Base-by-base conservation (phyloP, 2,797 vertebrate genomes). In the Malurus splendens region DNA sequence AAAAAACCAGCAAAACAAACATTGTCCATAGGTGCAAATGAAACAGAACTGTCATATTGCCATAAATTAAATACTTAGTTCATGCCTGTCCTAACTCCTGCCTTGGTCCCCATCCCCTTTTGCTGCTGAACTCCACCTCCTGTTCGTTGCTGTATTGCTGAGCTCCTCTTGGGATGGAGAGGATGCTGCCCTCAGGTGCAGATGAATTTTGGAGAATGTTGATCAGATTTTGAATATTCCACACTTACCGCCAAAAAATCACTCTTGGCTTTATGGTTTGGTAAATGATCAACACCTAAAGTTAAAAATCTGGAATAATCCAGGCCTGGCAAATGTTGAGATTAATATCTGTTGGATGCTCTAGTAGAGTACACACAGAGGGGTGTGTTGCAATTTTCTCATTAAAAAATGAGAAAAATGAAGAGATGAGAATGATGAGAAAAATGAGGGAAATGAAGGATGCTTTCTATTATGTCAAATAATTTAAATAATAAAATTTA, bases 401-500 rank as follows among this genome's bases (percentile, higher is more conserved):
- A 55, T n/a, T 84, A 79, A 33, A 33, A 33, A 79, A 7, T 72
- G 48, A 82, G 24, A 86, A 30, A 55, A 81, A 65, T n/a, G 12
- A 75, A 70, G 41, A 33, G 33, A 33, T 33, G 33, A 33, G 33
- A 33, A 33, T 33, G 33, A 33, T 33, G 33, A 33, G 33, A 33
- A 33, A 36, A 79, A 6, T 72, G 48, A 82, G 24, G 83, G 32
- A 55, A 81, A 65, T n/a, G 12, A 75, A 64, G 41, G 20, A 47
- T 73, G 32, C 5, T 66, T 85, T 68, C 67, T 56, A 27, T 33
- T 41, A 41, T 44, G 38, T 72, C 27, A 44, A 47, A 45, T 7
- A 50, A 16, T 66, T 83, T 66, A 81, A 92, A 66, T 4, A 93
- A 23, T 54, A 62, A 93, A 84, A 74, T 68, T 65, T 76, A 74